These are phyloP conservation scores for Synanthedon formicaeformis DNA, from an alignment of 2,888 invertebrate species.

Conservation along the genomic window DNA sequence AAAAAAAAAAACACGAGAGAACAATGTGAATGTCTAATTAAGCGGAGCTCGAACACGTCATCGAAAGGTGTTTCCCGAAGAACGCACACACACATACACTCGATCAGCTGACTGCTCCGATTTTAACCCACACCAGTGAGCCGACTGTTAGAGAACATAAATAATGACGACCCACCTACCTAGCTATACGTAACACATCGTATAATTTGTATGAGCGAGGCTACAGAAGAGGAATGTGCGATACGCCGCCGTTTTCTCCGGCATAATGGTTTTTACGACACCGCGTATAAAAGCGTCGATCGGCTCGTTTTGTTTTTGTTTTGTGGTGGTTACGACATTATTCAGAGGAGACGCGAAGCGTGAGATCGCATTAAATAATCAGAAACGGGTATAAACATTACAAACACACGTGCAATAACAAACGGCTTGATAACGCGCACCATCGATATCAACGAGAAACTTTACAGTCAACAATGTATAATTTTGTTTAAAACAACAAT, in stretches of 20 bases:
- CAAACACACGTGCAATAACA: slow-evolving; percentile 41
- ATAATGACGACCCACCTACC: slow-evolving; percentile 70
- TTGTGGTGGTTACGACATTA: slow-evolving; percentile 42
- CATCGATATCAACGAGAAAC: no score
- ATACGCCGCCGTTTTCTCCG: slow-evolving; percentile 52
- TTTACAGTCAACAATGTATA: no score
- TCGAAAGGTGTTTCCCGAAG: slow-evolving; percentile 71
- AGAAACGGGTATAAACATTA: slow-evolving; percentile 40
- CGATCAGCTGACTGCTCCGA: slow-evolving; percentile 70
- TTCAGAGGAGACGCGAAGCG: slow-evolving; percentile 24
- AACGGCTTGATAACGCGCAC: slow-evolving; percentile 10
- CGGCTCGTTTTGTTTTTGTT: slow-evolving; percentile 21
- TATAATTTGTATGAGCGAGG: slow-evolving; percentile 65
- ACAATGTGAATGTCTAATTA: slow-evolving; percentile 69
- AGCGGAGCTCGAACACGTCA: slow-evolving; percentile 66
- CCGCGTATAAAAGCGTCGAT: slow-evolving; percentile 44
- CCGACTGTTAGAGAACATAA: slow-evolving; percentile 69
- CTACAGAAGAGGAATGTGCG: slow-evolving; percentile 45
- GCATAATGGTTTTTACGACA: slow-evolving; percentile 46
- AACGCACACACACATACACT: slow-evolving; percentile 54
- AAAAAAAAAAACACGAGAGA: slow-evolving; percentile 44
- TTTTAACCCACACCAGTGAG: slow-evolving; percentile 67
- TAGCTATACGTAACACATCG: slow-evolving; percentile 65
- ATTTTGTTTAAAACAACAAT: no score
- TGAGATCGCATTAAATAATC: slow-evolving; percentile 63